These are phyloP conservation scores for Polyommatus iphigenia DNA, from an alignment of 2,888 invertebrate species.

Conservation along the genomic window DNA sequence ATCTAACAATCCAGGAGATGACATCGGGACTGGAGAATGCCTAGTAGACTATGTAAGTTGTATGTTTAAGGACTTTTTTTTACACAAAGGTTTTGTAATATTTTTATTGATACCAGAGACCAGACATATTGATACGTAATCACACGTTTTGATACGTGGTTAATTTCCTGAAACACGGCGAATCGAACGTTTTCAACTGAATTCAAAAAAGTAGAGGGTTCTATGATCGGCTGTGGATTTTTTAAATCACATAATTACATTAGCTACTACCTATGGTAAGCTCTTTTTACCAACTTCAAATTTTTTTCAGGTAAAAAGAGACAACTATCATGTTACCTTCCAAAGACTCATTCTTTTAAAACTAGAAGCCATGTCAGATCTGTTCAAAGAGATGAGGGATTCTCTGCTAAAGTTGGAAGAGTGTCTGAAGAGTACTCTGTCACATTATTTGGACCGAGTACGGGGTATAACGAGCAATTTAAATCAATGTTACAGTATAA, in stretches of 20 bases:
- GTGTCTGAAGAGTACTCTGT: conserved; percentile 51
- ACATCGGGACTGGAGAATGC: conserved; percentile 47
- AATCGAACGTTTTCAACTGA: no score
- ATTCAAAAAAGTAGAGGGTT: no score
- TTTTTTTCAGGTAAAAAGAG: conserved; percentile 54
- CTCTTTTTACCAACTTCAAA: background rate
- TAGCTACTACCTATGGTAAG: no score
- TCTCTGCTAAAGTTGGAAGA: conserved; percentile 47
- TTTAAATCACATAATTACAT: no score
- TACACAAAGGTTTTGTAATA: no score
- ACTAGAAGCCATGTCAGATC: conserved; percentile 47
- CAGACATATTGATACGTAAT: no score
- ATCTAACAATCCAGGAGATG: conserved; percentile 46
- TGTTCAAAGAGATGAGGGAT: conserved; percentile 44
- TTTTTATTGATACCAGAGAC: no score
- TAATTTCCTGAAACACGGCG: no score
- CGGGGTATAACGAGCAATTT: conserved; percentile 49
- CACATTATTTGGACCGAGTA: conserved; percentile 49
- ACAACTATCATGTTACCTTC: conserved; percentile 54
- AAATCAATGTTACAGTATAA: conserved; percentile 51
- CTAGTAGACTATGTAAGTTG: conserved; percentile 52
- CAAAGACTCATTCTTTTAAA: conserved; percentile 55
- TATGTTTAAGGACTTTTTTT: no score
- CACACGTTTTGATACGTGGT: no score
- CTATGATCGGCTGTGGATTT: no score